These are phyloP conservation scores for Thalassarche chlororhynchos DNA, from an alignment of 2,113 vertebrate genomes.

Conservation along the genomic window DNA sequence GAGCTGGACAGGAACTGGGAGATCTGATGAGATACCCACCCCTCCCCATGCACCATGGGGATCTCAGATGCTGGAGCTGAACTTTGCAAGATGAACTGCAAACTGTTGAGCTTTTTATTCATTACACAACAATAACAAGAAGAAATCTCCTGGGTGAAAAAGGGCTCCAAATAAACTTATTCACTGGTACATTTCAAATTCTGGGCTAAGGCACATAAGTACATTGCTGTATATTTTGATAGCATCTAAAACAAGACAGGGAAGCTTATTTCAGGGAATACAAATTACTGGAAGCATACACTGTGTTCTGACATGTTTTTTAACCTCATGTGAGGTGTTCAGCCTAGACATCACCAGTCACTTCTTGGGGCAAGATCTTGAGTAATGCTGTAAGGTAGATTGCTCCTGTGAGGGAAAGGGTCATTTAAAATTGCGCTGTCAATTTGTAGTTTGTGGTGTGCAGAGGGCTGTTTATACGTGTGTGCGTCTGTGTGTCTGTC, in stretches of 20 bases:
- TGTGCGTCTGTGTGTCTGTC: not conserved
- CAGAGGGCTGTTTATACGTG: not conserved
- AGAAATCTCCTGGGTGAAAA: not conserved
- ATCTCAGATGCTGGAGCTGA: not conserved
- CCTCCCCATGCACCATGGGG: not conserved
- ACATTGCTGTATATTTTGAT: not conserved
- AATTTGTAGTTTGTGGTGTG: not conserved
- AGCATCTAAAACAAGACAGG: not conserved
- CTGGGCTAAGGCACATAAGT: not conserved
- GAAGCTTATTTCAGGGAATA: not conserved
- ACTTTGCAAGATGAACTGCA: not conserved
- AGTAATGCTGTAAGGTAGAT: not conserved
- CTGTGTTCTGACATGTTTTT: not conserved
- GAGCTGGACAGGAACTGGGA: constrained; percentile 5
- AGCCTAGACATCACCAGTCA: not conserved
- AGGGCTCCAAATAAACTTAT: not conserved
- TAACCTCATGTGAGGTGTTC: not conserved
- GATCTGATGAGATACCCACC: not conserved
- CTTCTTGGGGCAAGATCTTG: not conserved
- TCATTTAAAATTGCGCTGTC: not conserved
- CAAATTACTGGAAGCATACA: not conserved
- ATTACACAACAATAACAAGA: not conserved
- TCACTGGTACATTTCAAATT: not conserved
- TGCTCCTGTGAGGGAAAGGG: not conserved
- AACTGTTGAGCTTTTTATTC: not conserved